Base-by-base conservation (phyloP, 2,888 invertebrate genomes). In the Sphinx pinastri region DNA sequence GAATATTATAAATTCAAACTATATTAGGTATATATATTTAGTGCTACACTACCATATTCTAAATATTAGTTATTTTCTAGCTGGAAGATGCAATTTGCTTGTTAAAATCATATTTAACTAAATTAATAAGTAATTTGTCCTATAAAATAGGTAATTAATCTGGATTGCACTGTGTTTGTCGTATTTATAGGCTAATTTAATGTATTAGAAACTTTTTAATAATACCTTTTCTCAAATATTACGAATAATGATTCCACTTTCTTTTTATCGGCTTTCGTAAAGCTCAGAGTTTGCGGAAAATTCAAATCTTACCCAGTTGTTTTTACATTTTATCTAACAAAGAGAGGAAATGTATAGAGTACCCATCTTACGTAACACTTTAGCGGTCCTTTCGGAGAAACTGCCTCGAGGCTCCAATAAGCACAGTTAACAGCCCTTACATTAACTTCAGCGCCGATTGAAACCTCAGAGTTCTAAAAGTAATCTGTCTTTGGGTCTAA, bases 371-470 rank as follows among this genome's bases (percentile, higher is more conserved):
- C 47, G 49, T 49, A 63, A 63, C 47, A 19, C 16, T 19, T 49
- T 13, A 49, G 12, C 11, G 47, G 19, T 6, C 12, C 19, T 16
- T 47, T 63, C 47, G 19, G 47, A 63, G 49, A 16, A 63, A 47
- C 47, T 19, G 13, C 60, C 49, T 63, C 47, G 49, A 19, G 47
- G 47, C 19, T 19, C 16, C 63, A 12, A 63, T 13, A 63, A 16
- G 60, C 16, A 63, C 63, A 49, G 19, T 13, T 63, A 49, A 57
- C 47, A 58, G 49, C 58, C 25, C 57, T 58, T 68, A 16, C 55
- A 55, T 55, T 55, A 47, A 47, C 47, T 47, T 12, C 58, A 57
- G 49, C 16, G 57, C 49, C 13, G 13, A 47, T 63, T 47, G 63
- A 63, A 63, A 49, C 19, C 63, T 19, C 54, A 16, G 12, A 49